Base-by-base conservation (phyloP, 2,113 vertebrate genomes). In the Ptilorrhoa leucosticta region DNA sequence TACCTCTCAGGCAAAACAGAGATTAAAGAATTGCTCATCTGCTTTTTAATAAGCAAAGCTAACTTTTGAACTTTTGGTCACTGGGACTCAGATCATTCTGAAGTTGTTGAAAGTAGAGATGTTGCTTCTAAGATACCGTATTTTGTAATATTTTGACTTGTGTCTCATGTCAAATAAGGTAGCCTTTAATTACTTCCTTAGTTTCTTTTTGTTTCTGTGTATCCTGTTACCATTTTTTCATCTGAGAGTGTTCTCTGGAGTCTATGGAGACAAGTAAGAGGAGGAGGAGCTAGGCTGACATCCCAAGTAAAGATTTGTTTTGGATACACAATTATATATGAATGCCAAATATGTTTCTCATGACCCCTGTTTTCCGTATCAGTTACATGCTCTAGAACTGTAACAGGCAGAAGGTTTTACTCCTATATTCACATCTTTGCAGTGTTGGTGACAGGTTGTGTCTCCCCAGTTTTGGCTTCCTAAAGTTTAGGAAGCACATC, bases 271-370 rank as follows among this genome's bases (percentile, higher is more conserved):
- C 50, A 86, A 72, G 19, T 76, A 69, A 77, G 18, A 53, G 42
- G 83, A 90, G 40, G 24, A 95, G 66, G 78, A 88, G 33, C 15
- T 53, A 54, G 53, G 58, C 71, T 94, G 82, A 86, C 37, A 37
- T 90, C 85, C 83, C 84, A 73, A 83, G n/a, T 45, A 87, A 54
- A 87, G 44, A 48, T 71, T 90, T 73, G 37, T 78, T 94, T 96
- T 86, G 85, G 64, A 66, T 57, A 51, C 3, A 5, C 21, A 63
- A 6, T 70, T n/a, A 21, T 77, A 37, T 31, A 65, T 37, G 47
- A 95, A 81, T 88, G 58, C 70, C 64, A 94, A 1, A 83, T 89
- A 33, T 53, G 47, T 90, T 91, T 96, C 96, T 92, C 61, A 44
- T 65, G 42, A 88, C 66, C 68, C 87, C 81, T 73, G 42, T 72